Conservation (phyloP, 2,888 invertebrate genomes). For the Eupsilia transversa region DNA sequence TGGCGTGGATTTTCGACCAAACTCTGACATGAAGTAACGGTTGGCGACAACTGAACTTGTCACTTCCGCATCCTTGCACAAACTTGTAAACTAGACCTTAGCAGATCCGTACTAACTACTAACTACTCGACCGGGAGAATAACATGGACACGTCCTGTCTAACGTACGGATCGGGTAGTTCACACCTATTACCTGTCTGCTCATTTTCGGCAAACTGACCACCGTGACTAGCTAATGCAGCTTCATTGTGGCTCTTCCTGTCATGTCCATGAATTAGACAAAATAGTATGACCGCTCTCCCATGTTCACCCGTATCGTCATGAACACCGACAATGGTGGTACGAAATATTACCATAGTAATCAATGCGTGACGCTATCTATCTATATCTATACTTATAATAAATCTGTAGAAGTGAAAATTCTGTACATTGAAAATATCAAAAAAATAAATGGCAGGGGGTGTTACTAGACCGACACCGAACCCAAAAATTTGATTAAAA, state of each 20-base stretch:
- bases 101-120: slow-evolving; percentile 51
- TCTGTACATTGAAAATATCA: too few species aligned
- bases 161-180: slow-evolving; percentile 30
- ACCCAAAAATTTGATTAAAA: too few species aligned
- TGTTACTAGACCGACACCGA: too few species aligned
- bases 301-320: slow-evolving; percentile 22
- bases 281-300: slow-evolving; percentile 25
- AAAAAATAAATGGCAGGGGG: too few species aligned
- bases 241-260: slow-evolving; percentile 52
- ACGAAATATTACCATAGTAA: slow-evolving; percentile 61
- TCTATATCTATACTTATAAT: too few species aligned
- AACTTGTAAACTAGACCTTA: slow-evolving; percentile 56
- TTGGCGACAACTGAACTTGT: slow-evolving; percentile 32
- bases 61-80: slow-evolving; percentile 57
- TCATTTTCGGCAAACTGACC: slow-evolving; percentile 33
- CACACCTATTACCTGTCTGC: slow-evolving; percentile 28
- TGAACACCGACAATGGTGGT: slow-evolving; percentile 49
- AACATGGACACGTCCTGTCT: slow-evolving; percentile 36
- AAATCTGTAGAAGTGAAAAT: too few species aligned
- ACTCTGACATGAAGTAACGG: slow-evolving; percentile 8
- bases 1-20: slow-evolving; percentile 11
- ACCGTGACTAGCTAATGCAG: slow-evolving; percentile 35
- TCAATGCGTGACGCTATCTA: slow-evolving; percentile 65
- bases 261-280: slow-evolving; percentile 11
- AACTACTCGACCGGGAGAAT: slow-evolving; percentile 18